Evolutionary conservation across 1,140 invertebrate species (phyloP), one percentile per base, ranked within the genome.

Genomic region (Drosophila tristis): DNA sequence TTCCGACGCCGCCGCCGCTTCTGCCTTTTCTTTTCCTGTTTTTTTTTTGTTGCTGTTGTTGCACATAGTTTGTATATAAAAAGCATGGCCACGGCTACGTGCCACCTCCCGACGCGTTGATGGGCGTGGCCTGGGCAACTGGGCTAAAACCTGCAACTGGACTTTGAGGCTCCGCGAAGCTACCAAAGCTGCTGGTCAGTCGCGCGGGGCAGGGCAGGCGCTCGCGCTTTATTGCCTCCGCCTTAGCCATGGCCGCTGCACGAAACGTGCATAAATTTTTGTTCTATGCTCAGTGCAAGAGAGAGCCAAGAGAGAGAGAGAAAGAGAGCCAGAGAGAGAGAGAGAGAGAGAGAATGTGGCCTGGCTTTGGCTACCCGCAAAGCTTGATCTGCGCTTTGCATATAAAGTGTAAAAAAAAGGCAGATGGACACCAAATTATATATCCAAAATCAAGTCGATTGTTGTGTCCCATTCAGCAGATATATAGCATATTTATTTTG

Each of bases 61-160:
- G 78, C 81, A 81, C 81, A 86, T 86, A 87, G 87, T 86, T 86
- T 81, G 74, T 85, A 86, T 87, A 78, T 78, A 81, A 86, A 86
- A 86, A 86, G 81, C 81, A 86, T 81, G 81, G 77, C 81, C 71
- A 73, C 75, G 68, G 35, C 80, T 29, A 39, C 35, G 35, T 39
- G 35, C 35, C 35, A 11, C 35, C 35, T 13, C 3, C 35, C 35
- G 9, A 11, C 35, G 35, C 35, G 35, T 39, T 39, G 50, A 39
- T 57, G 66, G 80, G 76, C 76, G 80, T 77, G 79, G 63, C 74
- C 62, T 58, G 16, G 16, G 61, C 57, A 58, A 35, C 58, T 58
- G 68, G 71, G 50, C 59, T 13, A 73, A 61, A 48, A 29, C 26
- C 26, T 49, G 51, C 16, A 54, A 54, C 29, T 54, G 51, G 51